Evolutionary conservation across 1,140 invertebrate genomes (phyloP).

Genomic region (Drosophila kepulauana): DNA sequence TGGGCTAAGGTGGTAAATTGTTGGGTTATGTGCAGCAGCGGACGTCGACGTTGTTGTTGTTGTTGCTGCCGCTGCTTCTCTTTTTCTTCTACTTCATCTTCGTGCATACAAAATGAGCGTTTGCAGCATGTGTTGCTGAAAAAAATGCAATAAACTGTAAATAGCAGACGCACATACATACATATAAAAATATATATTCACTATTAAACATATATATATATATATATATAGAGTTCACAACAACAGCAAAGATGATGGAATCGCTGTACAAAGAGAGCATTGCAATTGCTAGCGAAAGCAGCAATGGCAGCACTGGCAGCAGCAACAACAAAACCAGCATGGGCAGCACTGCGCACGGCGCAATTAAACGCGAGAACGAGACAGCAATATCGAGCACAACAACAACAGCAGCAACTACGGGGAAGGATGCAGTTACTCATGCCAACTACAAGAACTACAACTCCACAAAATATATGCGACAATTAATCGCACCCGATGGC

Average conservation of each 20-base stretch:
- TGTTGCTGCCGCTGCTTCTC: slow-evolving; percentile 7
- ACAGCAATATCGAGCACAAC: too few relatives aligned
- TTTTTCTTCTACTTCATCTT: neutral
- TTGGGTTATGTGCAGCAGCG: slow-evolving; percentile 73
- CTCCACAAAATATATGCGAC: slow-evolving; percentile 23
- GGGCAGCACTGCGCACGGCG: slow-evolving; percentile 32
- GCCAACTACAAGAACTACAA: slow-evolving; percentile 14
- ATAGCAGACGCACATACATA: slow-evolving; percentile 9
- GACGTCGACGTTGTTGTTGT: slow-evolving; percentile 24
- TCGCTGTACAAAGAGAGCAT: slow-evolving; percentile 56
- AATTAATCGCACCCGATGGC: neutral
- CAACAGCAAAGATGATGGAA: slow-evolving; percentile 56
- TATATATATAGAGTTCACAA: slow-evolving; percentile 8
- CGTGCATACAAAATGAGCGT: slow-evolving; percentile 7
- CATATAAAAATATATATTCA: slow-evolving; percentile 5
- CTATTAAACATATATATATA: neutral
- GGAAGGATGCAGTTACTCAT: too few relatives aligned
- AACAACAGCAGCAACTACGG: too few relatives aligned
- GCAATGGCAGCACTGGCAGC: slow-evolving; percentile 31
- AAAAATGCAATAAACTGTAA: slow-evolving; percentile 14
- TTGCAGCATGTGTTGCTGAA: neutral
- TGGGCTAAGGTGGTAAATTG: slow-evolving; percentile 54
- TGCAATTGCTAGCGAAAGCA: slow-evolving; percentile 32
- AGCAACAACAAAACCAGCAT: neutral
- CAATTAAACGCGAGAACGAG: neutral